Evolutionary conservation across 2,113 vertebrate species (phyloP).

Genomic region (Engraulis encrasicolus): DNA sequence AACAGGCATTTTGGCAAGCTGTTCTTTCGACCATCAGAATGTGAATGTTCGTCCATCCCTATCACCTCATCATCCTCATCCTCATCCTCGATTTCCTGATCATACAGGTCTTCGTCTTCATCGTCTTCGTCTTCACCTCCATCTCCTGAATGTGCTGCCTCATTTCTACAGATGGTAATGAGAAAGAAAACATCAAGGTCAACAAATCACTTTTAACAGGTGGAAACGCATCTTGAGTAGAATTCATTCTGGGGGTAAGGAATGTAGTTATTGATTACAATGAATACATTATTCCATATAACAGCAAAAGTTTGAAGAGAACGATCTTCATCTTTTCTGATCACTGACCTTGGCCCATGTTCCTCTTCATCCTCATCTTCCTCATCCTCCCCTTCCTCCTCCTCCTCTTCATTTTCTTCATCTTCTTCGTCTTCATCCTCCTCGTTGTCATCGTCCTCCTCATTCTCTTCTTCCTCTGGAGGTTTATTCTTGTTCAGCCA

Average conservation of each 20-base stretch:
- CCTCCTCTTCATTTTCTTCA: slow-evolving; percentile 6
- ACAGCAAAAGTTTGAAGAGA: not conserved
- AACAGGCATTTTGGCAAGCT: slow-evolving; percentile 23
- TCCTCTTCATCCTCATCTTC: slow-evolving; percentile 3
- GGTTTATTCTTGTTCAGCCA: not conserved
- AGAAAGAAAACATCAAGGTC: not conserved
- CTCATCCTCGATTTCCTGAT: slow-evolving; percentile 30
- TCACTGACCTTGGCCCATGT: not conserved
- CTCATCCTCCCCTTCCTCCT: not conserved
- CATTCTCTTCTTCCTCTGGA: slow-evolving; percentile 20
- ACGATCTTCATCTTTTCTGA: slow-evolving; percentile 18
- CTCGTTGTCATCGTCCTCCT: slow-evolving; percentile 29
- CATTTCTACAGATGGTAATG: not conserved
- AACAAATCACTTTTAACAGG: not conserved
- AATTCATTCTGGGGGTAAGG: no score
- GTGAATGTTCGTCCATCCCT: slow-evolving; percentile 31
- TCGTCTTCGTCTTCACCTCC: slow-evolving; percentile 37
- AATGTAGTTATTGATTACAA: no score
- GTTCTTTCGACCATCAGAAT: slow-evolving; percentile 31
- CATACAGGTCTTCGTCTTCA: slow-evolving; percentile 12
- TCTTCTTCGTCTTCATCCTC: slow-evolving; percentile 38
- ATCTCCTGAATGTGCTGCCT: slow-evolving; percentile 8
- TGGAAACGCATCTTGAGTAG: no score
- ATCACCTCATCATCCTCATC: slow-evolving; percentile 42
- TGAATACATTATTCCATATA: not conserved